phyloP scores from a whole-genome alignment of 2,113 vertebrate species.

The Pedionomus torquatus region DNA sequence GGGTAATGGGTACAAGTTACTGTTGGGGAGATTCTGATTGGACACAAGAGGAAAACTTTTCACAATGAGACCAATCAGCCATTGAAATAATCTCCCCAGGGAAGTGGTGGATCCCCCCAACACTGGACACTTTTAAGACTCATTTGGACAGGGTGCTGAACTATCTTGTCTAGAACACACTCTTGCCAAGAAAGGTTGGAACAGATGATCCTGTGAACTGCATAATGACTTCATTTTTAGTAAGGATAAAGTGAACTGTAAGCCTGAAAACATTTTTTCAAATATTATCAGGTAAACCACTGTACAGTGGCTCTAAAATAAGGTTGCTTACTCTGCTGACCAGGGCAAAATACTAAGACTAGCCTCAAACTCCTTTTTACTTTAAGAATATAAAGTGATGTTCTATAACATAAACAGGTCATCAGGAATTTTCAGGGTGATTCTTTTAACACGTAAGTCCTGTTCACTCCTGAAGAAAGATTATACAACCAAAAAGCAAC shows the following conservation, averaged over 20 bases:
- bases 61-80: not conserved
- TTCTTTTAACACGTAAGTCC: not conserved
- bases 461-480: not conserved
- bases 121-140: not conserved
- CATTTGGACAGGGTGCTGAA: not conserved
- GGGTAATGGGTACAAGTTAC: not conserved
- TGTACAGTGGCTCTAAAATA: not conserved
- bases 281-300: not conserved
- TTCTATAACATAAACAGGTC: not conserved
- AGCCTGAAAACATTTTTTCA: not conserved
- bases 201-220: not conserved
- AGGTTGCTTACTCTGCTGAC: not conserved
- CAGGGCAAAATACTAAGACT: not conserved
- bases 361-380: not conserved
- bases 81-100: not conserved
- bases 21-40: not conserved
- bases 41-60: not conserved
- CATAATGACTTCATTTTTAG: not conserved
- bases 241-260: not conserved
- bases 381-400: not conserved
- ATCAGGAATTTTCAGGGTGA: not conserved
- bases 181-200: not conserved
- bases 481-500: not conserved
- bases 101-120: not conserved
- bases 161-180: not conserved